These are phyloP conservation scores for Macrocentrus cingulum DNA, from an alignment of 1,140 invertebrate genomes.

Conservation along the genomic window DNA sequence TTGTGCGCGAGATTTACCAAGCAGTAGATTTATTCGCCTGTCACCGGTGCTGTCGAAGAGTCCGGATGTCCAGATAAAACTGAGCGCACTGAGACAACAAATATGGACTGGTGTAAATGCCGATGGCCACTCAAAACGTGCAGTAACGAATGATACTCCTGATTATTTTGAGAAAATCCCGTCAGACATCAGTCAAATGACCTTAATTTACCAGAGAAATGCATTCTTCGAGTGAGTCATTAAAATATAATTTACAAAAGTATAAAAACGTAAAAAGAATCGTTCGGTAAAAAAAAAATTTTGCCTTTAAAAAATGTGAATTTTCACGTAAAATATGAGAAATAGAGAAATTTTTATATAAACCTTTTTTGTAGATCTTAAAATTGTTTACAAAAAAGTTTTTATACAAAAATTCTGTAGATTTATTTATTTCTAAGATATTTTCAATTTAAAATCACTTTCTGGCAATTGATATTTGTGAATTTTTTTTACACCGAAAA, in stretches of 20 bases:
- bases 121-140: conserved; percentile 11
- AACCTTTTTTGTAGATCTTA: too few species aligned
- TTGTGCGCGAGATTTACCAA: neutral
- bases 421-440: too few species aligned
- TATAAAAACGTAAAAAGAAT: too few species aligned
- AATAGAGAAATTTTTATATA: too few species aligned
- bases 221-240: conserved; percentile 55
- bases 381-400: too few species aligned
- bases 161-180: conserved; percentile 43
- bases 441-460: too few species aligned
- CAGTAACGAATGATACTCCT: conserved; percentile 26
- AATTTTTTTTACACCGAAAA: too few species aligned
- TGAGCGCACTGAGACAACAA: conserved; percentile 61
- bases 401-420: too few species aligned
- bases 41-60: conserved; percentile 43
- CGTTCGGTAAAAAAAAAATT: too few species aligned
- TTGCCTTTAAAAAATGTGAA: too few species aligned
- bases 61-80: conserved; percentile 62
- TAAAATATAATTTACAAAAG: conserved; percentile 20
- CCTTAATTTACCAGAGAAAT: conserved; percentile 60
- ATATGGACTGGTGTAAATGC: conserved; percentile 60
- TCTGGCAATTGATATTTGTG: too few species aligned
- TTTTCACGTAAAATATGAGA: too few species aligned
- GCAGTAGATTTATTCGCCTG: neutral
- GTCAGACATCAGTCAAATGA: conserved; percentile 63